phyloP scores from a whole-genome alignment of 2,888 invertebrate genomes.

The Dichetophora obliterata region DNA sequence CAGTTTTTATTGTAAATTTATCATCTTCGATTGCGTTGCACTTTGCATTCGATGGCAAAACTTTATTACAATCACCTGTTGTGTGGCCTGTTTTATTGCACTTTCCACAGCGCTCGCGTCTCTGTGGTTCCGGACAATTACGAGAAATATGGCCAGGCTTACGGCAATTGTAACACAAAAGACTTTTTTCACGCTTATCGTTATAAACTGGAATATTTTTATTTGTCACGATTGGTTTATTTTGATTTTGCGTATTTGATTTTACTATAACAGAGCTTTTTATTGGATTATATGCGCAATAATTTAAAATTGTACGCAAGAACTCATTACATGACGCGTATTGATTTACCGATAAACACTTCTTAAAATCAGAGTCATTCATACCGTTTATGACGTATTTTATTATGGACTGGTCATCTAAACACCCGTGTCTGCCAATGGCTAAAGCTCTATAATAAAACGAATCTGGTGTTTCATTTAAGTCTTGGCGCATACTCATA shows the following conservation, averaged over 20 bases:
- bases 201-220: no score
- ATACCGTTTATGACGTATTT: neutral
- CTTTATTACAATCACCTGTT: neutral
- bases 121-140: constrained; percentile 25
- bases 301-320: neutral
- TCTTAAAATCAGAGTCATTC: neutral
- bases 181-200: neutral
- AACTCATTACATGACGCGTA: neutral
- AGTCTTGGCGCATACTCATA: neutral
- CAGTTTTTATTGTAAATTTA: constrained; percentile 10
- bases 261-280: neutral
- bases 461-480: neutral
- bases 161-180: constrained; percentile 29
- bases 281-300: no score
- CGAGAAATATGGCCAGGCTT: constrained; percentile 27
- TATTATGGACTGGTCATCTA: neutral
- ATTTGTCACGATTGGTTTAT: neutral
- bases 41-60: neutral
- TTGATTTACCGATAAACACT: neutral
- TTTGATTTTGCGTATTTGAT: neutral
- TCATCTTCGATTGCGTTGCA: constrained; percentile 7
- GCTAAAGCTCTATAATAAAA: neutral
- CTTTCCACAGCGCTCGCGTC: constrained; percentile 10
- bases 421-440: neutral
- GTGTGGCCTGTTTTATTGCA: constrained; percentile 1